Evolutionary conservation across 2,888 invertebrate genomes (phyloP).

Genomic region (Lumbricus terrestris): DNA sequence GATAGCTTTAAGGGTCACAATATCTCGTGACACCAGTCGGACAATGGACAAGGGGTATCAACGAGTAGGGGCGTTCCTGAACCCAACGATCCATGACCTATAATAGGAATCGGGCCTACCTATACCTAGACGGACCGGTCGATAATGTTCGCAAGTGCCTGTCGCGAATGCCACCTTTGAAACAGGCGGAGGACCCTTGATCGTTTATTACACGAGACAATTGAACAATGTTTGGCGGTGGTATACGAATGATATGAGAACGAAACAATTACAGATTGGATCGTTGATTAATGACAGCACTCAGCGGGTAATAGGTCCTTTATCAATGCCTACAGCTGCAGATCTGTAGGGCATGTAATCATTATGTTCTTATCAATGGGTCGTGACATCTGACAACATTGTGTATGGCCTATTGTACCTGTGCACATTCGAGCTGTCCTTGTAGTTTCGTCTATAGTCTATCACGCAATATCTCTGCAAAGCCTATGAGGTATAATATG

Average conservation of each 20-base stretch:
- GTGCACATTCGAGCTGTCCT: too few species aligned
- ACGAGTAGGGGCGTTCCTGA: not conserved
- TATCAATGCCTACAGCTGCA: not conserved
- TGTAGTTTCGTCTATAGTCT: too few species aligned
- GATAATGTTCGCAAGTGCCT: not conserved
- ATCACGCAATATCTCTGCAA: not conserved
- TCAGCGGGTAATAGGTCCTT: too few species aligned
- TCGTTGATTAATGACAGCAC: not conserved
- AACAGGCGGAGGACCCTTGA: not conserved
- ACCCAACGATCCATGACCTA: not conserved
- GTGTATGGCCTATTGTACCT: too few species aligned
- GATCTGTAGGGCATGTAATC: too few species aligned
- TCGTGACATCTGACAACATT: not conserved
- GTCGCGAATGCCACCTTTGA: not conserved
- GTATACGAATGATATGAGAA: not conserved
- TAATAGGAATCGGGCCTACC: too few species aligned
- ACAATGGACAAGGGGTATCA: not conserved
- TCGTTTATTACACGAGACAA: not conserved
- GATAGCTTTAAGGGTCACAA: too few species aligned
- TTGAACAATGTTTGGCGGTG: not conserved
- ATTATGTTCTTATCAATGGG: not conserved
- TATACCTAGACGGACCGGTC: not conserved
- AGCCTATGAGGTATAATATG: not conserved
- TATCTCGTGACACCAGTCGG: too few species aligned
- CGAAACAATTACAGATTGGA: not conserved